Evolutionary conservation across 2,113 vertebrate species (phyloP), one percentile per base, ranked within the genome.

Genomic region (Vombatus ursinus): DNA sequence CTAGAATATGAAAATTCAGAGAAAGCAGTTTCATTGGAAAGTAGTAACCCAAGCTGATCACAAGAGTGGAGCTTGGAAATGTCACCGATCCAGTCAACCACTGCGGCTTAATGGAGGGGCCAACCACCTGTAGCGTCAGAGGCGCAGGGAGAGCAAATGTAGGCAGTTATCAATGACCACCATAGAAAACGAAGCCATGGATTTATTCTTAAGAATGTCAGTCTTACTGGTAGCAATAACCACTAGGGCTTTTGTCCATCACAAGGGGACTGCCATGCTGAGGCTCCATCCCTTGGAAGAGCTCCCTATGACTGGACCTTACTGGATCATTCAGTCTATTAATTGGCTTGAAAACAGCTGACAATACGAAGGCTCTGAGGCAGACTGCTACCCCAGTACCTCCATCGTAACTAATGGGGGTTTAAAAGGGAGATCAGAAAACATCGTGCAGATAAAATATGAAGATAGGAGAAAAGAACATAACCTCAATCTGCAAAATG

Each of bases 341-440:
- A 95, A 93, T 95, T 92, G 95, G 92, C 91, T 96, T 53, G 48
- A n/a, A 91, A 94, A 97, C 96, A 92, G 12, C 93, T 77, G 95
- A n/a, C 0, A 16, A 52, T 14, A 93, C 84, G 5, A 94, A 2
- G 10, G 96, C 96, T 97, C 93, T 14, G 91, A 44, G 48, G 96
- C 97, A 28, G 93, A 90, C 96, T 77, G 96, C 97, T 95, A 91
- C 95, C 95, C 92, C 91, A 94, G 96, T 96, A 93, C 94, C 96
- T 96, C 97, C 37, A 26, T 96, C n/a, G 93, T 54, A 0, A 61
- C 98, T 96, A 96, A 91, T 7, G 50, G 96, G 94, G 93, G 93
- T 94, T 97, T 96, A 19, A 96, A 97, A 97, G 95, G 16, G 8
- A 98, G 96, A 96, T 96, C 95, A 98, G 96, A 97, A 98, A 98